Evolutionary conservation across 2,113 vertebrate species (phyloP).

Genomic region (Pseudonaja textilis): DNA sequence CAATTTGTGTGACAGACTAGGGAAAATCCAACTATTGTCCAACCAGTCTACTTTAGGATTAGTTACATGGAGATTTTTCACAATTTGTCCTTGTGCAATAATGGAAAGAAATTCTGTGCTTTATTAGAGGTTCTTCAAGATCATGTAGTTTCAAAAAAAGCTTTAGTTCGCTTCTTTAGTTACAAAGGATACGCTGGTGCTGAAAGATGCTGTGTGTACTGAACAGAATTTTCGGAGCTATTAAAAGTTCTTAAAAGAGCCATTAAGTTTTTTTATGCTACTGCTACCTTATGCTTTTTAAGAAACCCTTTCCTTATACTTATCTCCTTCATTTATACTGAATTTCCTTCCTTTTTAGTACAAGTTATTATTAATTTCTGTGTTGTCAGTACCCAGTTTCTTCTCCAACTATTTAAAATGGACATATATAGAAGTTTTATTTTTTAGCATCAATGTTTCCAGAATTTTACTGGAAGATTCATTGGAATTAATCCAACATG

Average conservation of each 20-base stretch:
- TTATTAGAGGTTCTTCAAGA: neutral
- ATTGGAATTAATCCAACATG: conserved; percentile 43
- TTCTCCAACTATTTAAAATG: conserved; percentile 60
- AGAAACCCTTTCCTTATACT: conserved; percentile 66
- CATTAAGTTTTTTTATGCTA: conserved; percentile 62
- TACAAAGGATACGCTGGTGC: conserved; percentile 57
- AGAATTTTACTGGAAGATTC: conserved; percentile 33
- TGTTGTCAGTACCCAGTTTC: conserved; percentile 56
- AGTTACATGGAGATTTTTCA: neutral
- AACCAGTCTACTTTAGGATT: neutral
- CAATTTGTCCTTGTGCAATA: neutral
- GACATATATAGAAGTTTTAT: conserved; percentile 60
- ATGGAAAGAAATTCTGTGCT: conserved; percentile 1
- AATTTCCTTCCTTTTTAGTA: conserved; percentile 63
- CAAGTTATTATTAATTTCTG: conserved; percentile 67
- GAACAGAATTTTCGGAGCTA: conserved; percentile 60
- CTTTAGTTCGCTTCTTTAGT: conserved; percentile 45
- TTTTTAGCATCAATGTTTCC: conserved; percentile 51
- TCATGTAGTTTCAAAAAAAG: conserved; percentile 18
- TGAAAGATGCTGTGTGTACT: conserved; percentile 63
- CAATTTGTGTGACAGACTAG: neutral
- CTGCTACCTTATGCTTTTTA: conserved; percentile 63
- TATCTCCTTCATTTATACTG: conserved; percentile 59
- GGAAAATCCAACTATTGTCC: neutral
- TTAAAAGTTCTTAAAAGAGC: conserved; percentile 71